Base-by-base conservation (phyloP, 2,888 invertebrate genomes). In the Melieria omissa region DNA sequence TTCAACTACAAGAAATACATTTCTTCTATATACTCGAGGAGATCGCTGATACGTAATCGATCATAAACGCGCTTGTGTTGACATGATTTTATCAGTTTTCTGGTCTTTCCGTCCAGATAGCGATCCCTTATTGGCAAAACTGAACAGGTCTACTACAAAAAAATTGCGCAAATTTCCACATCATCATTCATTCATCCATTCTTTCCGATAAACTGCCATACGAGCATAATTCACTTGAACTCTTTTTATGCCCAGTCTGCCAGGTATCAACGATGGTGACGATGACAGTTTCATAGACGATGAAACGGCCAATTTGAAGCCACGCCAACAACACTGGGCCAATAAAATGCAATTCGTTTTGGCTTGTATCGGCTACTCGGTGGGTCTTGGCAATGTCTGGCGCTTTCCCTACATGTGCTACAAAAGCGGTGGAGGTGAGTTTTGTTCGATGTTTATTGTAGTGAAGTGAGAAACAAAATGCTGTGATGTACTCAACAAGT, bases 391-490 rank as follows among this genome's bases (percentile, higher is more conserved):
- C 79, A 96, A 95, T 84, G 93, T 96, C 76, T 96, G 96, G 96
- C 90, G 96, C 80, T 96, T 97, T 88, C 97, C 97, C 49, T 97
- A 96, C 88, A 90, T 96, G 80, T 95, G 95, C 88, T 95, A 95
- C 87, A 94, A 94, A 88, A 95, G 94, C 85, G 95, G 95, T 78
- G 95, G 95, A 89, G 95, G 95, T 95, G 85, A 90, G 88, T 82
- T n/a, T 5, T 14, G n/a, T 12, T 41, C 3, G 4, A 63, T 29
- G n/a, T 8, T 60, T 44, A 14, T 60, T 60, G 44, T n/a, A 44
- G 16, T 5, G 42, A 14, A n/a, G 3, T n/a, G 44, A 44, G 41
- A 12, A 41, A 1, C 7, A 16, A 10, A 60, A 60, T 2, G 41
- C 42, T 29, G 4, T 12, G n/a, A 41, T 41, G n/a, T 9, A 6